A percentile compares a stretch with the other conserved stretches of the same genome.
phyloP scores from a whole-genome alignment of 1,140 invertebrate genomes.

The Solenopsis fugax region DNA sequence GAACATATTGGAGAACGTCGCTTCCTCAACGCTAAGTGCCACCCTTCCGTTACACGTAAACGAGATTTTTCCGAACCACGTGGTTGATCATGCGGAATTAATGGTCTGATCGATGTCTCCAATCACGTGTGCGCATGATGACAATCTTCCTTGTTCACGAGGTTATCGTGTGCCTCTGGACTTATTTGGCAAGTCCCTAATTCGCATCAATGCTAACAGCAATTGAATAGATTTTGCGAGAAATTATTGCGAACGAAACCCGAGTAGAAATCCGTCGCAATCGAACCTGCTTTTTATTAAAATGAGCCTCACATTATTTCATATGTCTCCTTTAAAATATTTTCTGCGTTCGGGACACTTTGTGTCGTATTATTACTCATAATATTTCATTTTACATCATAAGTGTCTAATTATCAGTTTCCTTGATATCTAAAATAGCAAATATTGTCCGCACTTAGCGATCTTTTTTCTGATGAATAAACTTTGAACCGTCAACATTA shows the following conservation, averaged over 20 bases:
- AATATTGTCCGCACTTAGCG: conserved; percentile 12
- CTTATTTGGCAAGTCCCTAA: conserved; percentile 47
- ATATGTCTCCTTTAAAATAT: not conserved
- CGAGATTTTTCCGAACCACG: not conserved
- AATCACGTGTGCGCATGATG: conserved; percentile 46
- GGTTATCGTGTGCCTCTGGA: conserved; percentile 56
- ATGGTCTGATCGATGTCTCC: conserved; percentile 3
- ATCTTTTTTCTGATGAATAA: not conserved
- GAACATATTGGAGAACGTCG: not conserved
- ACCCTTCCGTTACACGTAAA: not conserved
- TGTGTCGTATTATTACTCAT: not conserved
- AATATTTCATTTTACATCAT: conserved; percentile 7
- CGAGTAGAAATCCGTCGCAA: not conserved
- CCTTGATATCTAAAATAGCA: conserved; percentile 18
- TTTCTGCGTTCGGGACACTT: not conserved
- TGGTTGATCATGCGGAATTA: not conserved
- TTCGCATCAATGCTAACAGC: not conserved
- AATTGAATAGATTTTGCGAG: conserved; percentile 1
- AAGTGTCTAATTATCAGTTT: conserved; percentile 13
- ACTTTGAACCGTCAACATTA: not conserved
- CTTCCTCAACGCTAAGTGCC: not conserved
- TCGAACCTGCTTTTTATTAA: not conserved
- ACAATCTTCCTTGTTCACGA: conserved; percentile 50
- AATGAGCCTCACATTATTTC: not conserved
- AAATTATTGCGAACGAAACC: not conserved